Percentiles rank a stretch among this genome's conserved stretches.
Conservation (phyloP, 2,797 vertebrate species). For the Adelosebastes latens region DNA sequence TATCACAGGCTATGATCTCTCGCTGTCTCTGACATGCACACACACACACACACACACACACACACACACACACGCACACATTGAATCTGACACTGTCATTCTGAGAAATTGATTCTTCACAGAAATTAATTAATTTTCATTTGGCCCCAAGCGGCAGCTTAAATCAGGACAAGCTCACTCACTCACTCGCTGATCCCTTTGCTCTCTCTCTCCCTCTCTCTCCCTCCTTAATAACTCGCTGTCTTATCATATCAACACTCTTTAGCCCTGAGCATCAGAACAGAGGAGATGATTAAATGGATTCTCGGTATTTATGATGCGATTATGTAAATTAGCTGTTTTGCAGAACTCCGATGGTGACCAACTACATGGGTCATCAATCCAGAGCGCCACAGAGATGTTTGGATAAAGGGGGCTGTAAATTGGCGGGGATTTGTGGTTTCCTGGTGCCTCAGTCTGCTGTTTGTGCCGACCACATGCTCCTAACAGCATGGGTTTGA, state of each 20-base stretch:
- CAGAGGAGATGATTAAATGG: slow-evolving; percentile 99
- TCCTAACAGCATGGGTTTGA: slow-evolving; percentile 71
- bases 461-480: slow-evolving; percentile 69
- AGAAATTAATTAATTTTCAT: slow-evolving; percentile 99
- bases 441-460: slow-evolving; percentile 70
- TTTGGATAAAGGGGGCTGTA: slow-evolving; percentile 70
- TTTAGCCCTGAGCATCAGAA: slow-evolving; percentile 93
- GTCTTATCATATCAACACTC: slow-evolving; percentile 99
- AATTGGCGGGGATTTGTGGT: slow-evolving; percentile 77
- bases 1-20: slow-evolving; percentile 70
- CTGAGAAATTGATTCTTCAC: slow-evolving; percentile 99
- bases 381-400: slow-evolving; percentile 70
- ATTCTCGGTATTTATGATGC: slow-evolving; percentile 98
- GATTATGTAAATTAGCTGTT: slow-evolving; percentile 98
- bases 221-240: slow-evolving; percentile 85
- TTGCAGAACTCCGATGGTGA: slow-evolving; percentile 91
- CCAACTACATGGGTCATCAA: slow-evolving; percentile 96
- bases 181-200: slow-evolving; percentile 78
- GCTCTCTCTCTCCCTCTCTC: slow-evolving; percentile 77
- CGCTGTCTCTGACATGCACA: slow-evolving; percentile 38
- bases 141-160: slow-evolving; percentile 99
- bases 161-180: slow-evolving; percentile 93
- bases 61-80: slow-evolving; percentile 60
- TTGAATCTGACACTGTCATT: slow-evolving; percentile 97
- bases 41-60: slow-evolving; percentile 30